Evolutionary conservation across 2,797 vertebrate genomes (phyloP), one percentile per base, ranked within the genome.

Genomic region (Hybognathus amarus): DNA sequence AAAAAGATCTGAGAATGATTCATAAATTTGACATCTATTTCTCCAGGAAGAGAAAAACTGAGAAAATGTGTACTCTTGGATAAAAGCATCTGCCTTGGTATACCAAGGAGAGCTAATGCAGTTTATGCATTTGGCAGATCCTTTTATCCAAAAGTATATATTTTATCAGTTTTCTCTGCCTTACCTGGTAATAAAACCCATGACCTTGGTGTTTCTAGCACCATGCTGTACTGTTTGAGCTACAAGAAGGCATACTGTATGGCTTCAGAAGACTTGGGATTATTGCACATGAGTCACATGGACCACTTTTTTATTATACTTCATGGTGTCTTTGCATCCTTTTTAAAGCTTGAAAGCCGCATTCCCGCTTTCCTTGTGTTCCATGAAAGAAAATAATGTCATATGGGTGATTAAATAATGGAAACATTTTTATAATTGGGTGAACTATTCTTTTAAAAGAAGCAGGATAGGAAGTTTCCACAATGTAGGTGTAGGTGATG

Each of bases 271-370:
- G 12, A 66, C 42, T 50, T 66, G 42, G 18, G 18, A 63, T 77
- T 63, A 40, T 20, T 45, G 38, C 38, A 18, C n/a, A 77, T 63
- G 24, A 22, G 11, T 36, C 27, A 66, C 18, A 64, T 66, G 18
- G 24, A 50, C 42, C 76, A 47, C 20, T 78, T 50, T 78, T 50
- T 78, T 10, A 64, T 47, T 42, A 27, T 64, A 10, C 5, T 27
- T 59, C 17, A 59, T 17, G n/a, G 36, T 61, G 27, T 17, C 18
- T 74, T 18, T 40, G n/a, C 22, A 59, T 11, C 40, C 12, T 47
- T 64, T 77, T 66, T 66, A 42, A 78, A 50, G 10, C 61, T 50
- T 45, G 42, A 30, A 78, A 47, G 24, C 76, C 38, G 30, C 54
- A 27, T 36, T 61, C 13, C 6, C 2, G 8, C 24, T 64, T 42